phyloP scores from a whole-genome alignment of 2,113 vertebrate species.

The Esox niger region DNA sequence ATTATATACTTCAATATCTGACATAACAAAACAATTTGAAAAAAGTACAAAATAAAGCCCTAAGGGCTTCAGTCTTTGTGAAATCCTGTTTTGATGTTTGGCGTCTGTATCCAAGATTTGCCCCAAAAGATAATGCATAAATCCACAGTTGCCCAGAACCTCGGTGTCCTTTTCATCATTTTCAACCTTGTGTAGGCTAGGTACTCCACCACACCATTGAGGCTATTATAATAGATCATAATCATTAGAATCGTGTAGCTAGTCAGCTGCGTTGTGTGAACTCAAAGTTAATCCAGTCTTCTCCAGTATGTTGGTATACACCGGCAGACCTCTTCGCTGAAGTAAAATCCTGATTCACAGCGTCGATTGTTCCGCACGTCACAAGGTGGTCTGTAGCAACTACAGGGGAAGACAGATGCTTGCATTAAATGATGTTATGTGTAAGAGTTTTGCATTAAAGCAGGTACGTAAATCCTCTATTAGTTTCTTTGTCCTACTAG shows the following conservation, averaged over 20 bases:
- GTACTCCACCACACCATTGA: not conserved
- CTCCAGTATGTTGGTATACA: conserved; percentile 93
- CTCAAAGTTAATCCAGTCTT: conserved; percentile 68
- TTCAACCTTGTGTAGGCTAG: conserved; percentile 34
- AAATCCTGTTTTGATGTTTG: conserved; percentile 29
- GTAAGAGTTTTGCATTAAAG: too few relatives aligned
- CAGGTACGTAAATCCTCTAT: too few relatives aligned
- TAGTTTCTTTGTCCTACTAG: too few relatives aligned
- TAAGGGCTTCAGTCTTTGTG: not conserved
- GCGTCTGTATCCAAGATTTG: conserved; percentile 42
- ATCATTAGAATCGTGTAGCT: not conserved
- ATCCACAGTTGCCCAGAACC: not conserved
- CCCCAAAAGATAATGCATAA: conserved; percentile 25
- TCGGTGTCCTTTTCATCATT: conserved; percentile 50
- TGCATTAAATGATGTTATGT: not conserved
- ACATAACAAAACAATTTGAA: conserved; percentile 74
- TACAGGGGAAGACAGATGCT: conserved; percentile 36
- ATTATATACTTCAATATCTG: conserved; percentile 98
- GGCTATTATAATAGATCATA: conserved; percentile 11
- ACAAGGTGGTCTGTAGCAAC: conserved; percentile 88
- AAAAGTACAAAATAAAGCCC: conserved; percentile 42
- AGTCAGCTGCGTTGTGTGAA: not conserved
- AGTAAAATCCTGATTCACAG: conserved; percentile 84
- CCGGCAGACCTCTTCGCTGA: conserved; percentile 93
- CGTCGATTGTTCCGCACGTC: conserved; percentile 72